Evolutionary conservation across 2,113 vertebrate species (phyloP).

Genomic region (Dicaeum eximium): DNA sequence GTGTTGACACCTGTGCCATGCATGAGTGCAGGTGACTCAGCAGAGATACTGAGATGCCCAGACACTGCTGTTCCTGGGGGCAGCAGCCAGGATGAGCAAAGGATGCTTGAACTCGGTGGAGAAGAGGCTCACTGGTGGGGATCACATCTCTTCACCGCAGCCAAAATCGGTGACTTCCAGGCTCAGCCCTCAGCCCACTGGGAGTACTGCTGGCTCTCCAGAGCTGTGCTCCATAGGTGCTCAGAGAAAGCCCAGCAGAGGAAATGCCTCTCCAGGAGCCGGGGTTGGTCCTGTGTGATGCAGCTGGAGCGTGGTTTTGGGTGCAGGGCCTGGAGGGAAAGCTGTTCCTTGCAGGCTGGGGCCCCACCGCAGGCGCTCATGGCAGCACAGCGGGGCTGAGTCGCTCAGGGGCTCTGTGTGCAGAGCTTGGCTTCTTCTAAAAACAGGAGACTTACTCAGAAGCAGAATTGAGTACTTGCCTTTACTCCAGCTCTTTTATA

Average conservation of each 20-base stretch:
- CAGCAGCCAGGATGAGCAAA: background rate
- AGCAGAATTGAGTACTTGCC: background rate
- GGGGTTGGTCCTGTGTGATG: background rate
- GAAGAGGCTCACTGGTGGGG: background rate
- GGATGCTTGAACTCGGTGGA: fast-evolving
- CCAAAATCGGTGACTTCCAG: background rate
- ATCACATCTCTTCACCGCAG: background rate
- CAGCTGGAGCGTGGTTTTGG: background rate
- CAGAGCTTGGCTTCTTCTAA: background rate
- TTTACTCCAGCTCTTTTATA: background rate
- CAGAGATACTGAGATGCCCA: background rate
- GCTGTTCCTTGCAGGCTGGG: background rate
- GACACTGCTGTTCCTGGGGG: background rate
- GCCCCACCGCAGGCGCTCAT: background rate
- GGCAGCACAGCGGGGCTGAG: background rate
- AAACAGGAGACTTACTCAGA: slow-evolving; percentile 44
- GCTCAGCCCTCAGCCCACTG: background rate
- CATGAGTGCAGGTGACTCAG: background rate
- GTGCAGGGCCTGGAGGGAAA: background rate
- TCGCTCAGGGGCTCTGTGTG: background rate
- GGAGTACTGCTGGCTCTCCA: background rate
- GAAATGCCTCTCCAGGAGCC: fast-evolving
- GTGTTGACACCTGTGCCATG: background rate
- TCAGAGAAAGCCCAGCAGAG: background rate
- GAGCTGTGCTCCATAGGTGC: background rate